Conservation (phyloP, 2,888 invertebrate species). For the Lasioglossum vierecki region DNA sequence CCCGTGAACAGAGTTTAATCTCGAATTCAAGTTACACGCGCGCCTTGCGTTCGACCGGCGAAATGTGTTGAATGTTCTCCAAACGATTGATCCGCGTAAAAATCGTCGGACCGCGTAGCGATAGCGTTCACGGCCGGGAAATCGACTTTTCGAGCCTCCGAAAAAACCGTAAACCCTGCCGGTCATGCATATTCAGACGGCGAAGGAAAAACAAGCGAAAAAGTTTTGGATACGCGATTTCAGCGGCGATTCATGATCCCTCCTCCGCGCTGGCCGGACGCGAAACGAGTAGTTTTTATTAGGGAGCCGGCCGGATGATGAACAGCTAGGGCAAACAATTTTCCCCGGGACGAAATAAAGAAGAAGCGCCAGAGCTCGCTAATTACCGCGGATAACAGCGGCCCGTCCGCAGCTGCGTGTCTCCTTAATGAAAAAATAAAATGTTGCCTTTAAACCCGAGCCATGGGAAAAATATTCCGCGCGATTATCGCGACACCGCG, state of each 20-base stretch:
- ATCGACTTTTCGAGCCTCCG: not conserved
- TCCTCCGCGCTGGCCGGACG: not conserved
- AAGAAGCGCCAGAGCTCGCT: not conserved
- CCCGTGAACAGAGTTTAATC: not conserved
- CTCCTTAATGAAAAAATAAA: not conserved
- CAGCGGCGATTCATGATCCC: not conserved
- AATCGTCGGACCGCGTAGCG: not conserved
- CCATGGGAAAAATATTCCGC: not conserved
- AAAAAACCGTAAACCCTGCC: not conserved
- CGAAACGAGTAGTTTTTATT: constrained; percentile 60
- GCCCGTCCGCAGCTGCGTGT: not conserved
- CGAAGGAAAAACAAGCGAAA: constrained; percentile 30
- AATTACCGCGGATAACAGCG: not conserved
- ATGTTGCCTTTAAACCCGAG: not conserved
- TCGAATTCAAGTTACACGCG: not conserved
- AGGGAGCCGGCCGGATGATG: constrained; percentile 14
- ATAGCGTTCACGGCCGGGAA: not conserved
- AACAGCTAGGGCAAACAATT: constrained; percentile 31
- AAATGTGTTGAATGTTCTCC: not conserved
- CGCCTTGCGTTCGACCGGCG: not conserved
- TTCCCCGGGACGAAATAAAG: not conserved
- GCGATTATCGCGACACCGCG: not conserved
- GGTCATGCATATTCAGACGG: constrained; percentile 52
- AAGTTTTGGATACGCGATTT: constrained; percentile 48
- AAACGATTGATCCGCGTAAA: not conserved